A percentile compares a stretch with the other conserved stretches of the same genome.
These are phyloP conservation scores for Nyctereutes procyonoides DNA, from an alignment of 2,113 vertebrate species.

Conservation along the genomic window DNA sequence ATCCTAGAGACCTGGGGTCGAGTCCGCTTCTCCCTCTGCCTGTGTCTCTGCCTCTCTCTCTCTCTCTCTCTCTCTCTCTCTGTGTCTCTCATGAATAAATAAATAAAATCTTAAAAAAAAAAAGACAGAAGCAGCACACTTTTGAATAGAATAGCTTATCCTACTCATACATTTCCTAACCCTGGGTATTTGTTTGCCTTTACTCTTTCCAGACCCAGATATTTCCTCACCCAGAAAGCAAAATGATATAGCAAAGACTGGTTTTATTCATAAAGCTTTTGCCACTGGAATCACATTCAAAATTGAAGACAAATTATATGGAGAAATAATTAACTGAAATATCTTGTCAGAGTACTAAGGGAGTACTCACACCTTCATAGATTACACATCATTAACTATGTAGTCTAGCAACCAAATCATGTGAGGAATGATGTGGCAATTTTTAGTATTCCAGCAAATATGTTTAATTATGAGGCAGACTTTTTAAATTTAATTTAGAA, in stretches of 20 bases:
- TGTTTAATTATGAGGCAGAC: slow-evolving; percentile 31
- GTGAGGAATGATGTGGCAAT: neutral
- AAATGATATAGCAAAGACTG: neutral
- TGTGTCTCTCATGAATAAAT: no score
- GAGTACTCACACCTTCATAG: neutral
- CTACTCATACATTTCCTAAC: neutral
- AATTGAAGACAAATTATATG: slow-evolving; percentile 2
- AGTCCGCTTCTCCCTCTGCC: no score
- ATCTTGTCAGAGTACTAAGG: neutral
- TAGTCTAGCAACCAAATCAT: slow-evolving; percentile 33
- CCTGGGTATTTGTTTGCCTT: neutral
- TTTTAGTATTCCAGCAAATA: slow-evolving; percentile 57
- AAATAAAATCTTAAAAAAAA: neutral
- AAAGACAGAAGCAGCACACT: neutral
- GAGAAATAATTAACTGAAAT: slow-evolving; percentile 31
- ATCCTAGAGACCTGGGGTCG: no score
- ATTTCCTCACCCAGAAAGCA: slow-evolving; percentile 39
- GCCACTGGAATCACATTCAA: slow-evolving; percentile 23
- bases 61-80: no score
- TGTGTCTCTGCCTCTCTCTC: no score
- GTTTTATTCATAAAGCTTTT: slow-evolving; percentile 35
- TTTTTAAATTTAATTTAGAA: slow-evolving; percentile 38
- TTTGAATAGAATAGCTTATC: neutral
- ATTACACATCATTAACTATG: neutral
- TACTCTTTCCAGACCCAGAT: neutral